These are phyloP conservation scores for Zaprionus davidi DNA, from an alignment of 1,140 invertebrate species.

Conservation along the genomic window DNA sequence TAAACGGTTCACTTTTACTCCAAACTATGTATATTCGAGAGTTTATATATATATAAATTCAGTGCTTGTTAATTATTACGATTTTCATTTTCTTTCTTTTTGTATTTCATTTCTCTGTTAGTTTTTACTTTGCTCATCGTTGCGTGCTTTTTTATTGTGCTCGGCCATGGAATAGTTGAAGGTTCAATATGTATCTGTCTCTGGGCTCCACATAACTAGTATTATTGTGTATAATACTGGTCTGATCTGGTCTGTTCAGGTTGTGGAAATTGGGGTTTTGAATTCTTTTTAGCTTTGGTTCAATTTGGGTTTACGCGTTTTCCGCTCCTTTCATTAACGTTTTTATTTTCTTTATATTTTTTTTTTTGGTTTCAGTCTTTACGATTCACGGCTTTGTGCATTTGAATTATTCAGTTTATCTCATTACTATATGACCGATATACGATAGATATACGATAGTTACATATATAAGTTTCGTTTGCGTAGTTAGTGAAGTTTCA, in stretches of 20 bases:
- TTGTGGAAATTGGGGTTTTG: slow-evolving; percentile 29
- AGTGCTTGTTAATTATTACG: slow-evolving; percentile 69
- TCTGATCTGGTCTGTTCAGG: slow-evolving; percentile 29
- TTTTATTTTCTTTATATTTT: slow-evolving; percentile 42
- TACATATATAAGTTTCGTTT: slow-evolving; percentile 45
- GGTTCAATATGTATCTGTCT: slow-evolving; percentile 18
- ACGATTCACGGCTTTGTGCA: slow-evolving; percentile 84
- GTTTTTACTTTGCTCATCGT: slow-evolving; percentile 44
- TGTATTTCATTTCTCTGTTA: slow-evolving; percentile 4
- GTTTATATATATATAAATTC: slow-evolving; percentile 73
- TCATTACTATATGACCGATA: slow-evolving; percentile 60
- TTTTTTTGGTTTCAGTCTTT: slow-evolving; percentile 79
- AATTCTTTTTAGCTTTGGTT: background rate
- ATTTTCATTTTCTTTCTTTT: slow-evolving; percentile 19
- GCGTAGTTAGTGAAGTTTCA: slow-evolving; percentile 48
- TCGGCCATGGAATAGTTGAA: slow-evolving; percentile 56
- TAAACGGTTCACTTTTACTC: slow-evolving; percentile 66
- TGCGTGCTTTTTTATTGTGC: slow-evolving; percentile 47
- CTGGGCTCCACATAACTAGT: slow-evolving; percentile 4
- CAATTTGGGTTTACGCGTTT: slow-evolving; percentile 22
- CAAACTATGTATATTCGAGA: slow-evolving; percentile 55
- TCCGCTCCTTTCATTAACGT: slow-evolving; percentile 48
- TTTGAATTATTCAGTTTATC: slow-evolving; percentile 69
- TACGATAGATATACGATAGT: slow-evolving; percentile 46
- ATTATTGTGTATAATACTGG: slow-evolving; percentile 32